These are phyloP conservation scores for Gallinago jamesoni DNA, from an alignment of 2,113 vertebrate genomes.

Conservation along the genomic window DNA sequence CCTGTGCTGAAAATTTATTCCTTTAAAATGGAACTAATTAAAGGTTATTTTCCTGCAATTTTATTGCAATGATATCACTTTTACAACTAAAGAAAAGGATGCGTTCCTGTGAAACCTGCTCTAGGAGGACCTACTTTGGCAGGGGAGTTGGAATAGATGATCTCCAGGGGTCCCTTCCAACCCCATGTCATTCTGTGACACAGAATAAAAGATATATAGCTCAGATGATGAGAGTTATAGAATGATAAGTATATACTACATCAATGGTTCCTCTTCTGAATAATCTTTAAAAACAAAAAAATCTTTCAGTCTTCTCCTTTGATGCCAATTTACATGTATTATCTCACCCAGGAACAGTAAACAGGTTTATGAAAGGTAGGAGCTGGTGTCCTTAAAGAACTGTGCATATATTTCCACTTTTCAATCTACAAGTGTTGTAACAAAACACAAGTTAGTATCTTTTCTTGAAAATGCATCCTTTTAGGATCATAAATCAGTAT, in stretches of 20 bases:
- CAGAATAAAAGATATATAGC: not conserved
- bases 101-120: too few relatives aligned
- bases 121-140: too few relatives aligned
- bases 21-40: not conserved
- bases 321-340: not conserved
- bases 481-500: not conserved
- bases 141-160: too few relatives aligned
- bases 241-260: not conserved
- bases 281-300: not conserved
- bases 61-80: not conserved
- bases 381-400: not conserved
- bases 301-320: not conserved
- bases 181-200: not conserved
- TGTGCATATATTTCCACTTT: not conserved
- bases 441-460: not conserved
- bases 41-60: not conserved
- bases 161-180: too few relatives aligned
- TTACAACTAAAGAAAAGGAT: not conserved
- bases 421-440: accelerated
- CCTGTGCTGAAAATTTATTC: not conserved
- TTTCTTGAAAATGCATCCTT: not conserved
- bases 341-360: not conserved
- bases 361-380: not conserved
- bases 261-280: not conserved
- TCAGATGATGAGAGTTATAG: not conserved